Conservation (phyloP, 2,113 vertebrate genomes). For the Heterocephalus glaber region DNA sequence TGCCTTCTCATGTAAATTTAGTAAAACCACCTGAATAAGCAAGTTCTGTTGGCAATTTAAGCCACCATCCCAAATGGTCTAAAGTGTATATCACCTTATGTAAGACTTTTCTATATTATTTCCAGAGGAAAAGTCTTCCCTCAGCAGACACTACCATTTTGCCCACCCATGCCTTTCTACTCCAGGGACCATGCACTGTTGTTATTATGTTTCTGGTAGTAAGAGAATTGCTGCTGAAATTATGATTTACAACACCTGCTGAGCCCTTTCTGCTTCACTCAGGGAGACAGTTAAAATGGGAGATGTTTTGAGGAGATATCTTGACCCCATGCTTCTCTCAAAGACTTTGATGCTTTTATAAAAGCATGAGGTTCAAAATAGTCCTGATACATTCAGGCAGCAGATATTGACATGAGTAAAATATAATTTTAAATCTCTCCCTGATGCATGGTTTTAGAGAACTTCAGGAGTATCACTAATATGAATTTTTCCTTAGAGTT, state of each 20-base stretch:
- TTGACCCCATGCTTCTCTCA: background rate
- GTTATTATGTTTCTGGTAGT: background rate
- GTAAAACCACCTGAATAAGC: background rate
- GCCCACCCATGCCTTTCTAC: background rate
- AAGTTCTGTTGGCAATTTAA: background rate
- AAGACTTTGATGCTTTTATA: background rate
- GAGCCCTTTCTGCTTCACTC: background rate
- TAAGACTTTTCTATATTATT: background rate
- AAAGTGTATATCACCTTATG: background rate
- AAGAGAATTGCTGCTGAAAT: background rate
- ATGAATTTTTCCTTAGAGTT: background rate
- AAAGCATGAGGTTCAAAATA: background rate
- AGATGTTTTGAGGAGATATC: too few species aligned
- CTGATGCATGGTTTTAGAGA: background rate
- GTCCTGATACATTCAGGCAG: background rate
- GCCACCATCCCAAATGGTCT: background rate
- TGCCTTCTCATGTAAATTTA: background rate
- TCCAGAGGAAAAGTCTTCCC: background rate
- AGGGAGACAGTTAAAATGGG: background rate
- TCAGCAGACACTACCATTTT: background rate
- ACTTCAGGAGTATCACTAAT: background rate
- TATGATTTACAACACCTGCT: background rate
- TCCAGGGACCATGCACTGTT: rapidly evolving
- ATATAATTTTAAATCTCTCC: background rate
- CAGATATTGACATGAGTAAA: background rate